Evolutionary conservation across 2,888 invertebrate species (phyloP).

Genomic region (Escarpia spicata): DNA sequence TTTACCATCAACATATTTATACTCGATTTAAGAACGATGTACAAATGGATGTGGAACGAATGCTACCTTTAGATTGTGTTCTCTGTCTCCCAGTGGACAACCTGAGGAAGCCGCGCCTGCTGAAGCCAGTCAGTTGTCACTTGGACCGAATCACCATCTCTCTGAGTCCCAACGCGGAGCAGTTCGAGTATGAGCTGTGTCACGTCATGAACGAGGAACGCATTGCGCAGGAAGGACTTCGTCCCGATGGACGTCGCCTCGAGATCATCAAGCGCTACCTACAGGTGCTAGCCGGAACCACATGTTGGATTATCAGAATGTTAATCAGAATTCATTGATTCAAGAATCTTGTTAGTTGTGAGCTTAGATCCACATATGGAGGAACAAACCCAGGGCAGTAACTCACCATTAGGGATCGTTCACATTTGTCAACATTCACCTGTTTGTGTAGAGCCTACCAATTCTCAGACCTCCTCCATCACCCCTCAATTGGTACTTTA

Average conservation of each 20-base stretch:
- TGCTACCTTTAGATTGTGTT: too few species aligned
- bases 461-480: too few species aligned
- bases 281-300: conserved; percentile 45
- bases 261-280: conserved; percentile 57
- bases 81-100: conserved; percentile 41
- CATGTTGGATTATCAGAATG: not conserved
- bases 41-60: too few species aligned
- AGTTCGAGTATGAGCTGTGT: conserved; percentile 63
- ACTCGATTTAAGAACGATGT: too few species aligned
- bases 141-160: conserved; percentile 55
- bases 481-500: too few species aligned
- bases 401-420: too few species aligned
- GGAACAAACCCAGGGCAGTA: conserved; percentile 7
- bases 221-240: conserved; percentile 47
- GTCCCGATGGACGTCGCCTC: conserved; percentile 48
- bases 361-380: not conserved
- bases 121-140: conserved; percentile 48
- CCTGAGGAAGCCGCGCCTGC: conserved; percentile 53
- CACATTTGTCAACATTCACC: too few species aligned
- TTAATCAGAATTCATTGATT: not conserved
- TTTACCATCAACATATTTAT: too few species aligned
- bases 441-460: too few species aligned
- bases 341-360: not conserved
- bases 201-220: conserved; percentile 57
- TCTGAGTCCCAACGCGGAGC: conserved; percentile 56